Evolutionary conservation across 2,888 invertebrate species (phyloP).

Genomic region (Sphecodes monilicornis): DNA sequence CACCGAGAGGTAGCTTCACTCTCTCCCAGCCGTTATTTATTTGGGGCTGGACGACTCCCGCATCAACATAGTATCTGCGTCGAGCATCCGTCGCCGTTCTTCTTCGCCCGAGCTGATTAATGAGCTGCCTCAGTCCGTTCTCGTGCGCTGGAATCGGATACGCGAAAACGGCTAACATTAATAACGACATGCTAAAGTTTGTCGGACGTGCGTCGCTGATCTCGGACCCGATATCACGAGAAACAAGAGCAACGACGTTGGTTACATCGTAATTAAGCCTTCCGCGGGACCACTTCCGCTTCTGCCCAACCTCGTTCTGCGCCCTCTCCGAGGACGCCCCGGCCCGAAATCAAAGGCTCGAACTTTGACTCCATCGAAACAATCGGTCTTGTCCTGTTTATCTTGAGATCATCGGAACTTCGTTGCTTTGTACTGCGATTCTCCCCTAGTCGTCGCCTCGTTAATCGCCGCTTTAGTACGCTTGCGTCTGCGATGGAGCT

Average conservation of each 20-base stretch:
- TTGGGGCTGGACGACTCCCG: slow-evolving; percentile 61
- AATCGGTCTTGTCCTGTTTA: slow-evolving; percentile 1
- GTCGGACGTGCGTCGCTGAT: slow-evolving; percentile 62
- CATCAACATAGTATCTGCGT: slow-evolving; percentile 68
- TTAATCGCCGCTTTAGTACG: not conserved
- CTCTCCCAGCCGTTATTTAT: slow-evolving; percentile 57
- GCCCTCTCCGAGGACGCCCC: not conserved
- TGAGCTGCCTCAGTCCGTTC: slow-evolving; percentile 64
- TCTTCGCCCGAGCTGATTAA: slow-evolving; percentile 65
- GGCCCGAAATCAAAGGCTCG: slow-evolving; percentile 46
- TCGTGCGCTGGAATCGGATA: slow-evolving; percentile 68
- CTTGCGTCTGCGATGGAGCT: not conserved
- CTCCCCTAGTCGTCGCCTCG: not conserved
- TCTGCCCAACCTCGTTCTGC: slow-evolving; percentile 24
- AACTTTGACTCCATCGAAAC: slow-evolving; percentile 27
- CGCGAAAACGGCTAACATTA: slow-evolving; percentile 69
- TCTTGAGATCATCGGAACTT: slow-evolving; percentile 20
- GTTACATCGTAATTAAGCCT: slow-evolving; percentile 68
- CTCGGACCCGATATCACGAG: slow-evolving; percentile 54
- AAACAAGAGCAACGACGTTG: slow-evolving; percentile 65
- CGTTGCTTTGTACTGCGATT: not conserved
- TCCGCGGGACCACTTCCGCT: slow-evolving; percentile 56
- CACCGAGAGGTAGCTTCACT: not conserved
- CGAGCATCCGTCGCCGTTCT: slow-evolving; percentile 62
- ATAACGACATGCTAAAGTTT: slow-evolving; percentile 70